These are phyloP conservation scores for Synanthedon andrenaeformis DNA, from an alignment of 2,888 invertebrate genomes.

Conservation along the genomic window DNA sequence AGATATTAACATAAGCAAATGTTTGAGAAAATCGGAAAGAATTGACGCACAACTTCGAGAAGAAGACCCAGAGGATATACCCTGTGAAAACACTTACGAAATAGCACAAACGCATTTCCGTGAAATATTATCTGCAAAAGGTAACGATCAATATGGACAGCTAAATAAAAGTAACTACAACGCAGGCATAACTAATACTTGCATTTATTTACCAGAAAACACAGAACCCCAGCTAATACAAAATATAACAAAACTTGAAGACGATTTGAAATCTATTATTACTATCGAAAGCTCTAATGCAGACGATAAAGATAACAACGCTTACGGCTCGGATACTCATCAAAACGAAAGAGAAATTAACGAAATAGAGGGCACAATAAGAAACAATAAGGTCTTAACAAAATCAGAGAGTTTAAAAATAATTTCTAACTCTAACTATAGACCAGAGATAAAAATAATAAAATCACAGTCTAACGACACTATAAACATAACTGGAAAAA, in stretches of 20 bases:
- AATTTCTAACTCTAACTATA: conserved; percentile 26
- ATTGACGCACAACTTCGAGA: conserved; percentile 77
- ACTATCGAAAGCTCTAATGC: conserved; percentile 56
- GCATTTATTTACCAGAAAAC: conserved; percentile 36
- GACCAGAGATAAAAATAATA: conserved; percentile 35
- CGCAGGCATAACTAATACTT: conserved; percentile 24
- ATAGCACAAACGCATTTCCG: conserved; percentile 53
- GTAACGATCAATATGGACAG: conserved; percentile 50
- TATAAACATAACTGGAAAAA: conserved; percentile 31
- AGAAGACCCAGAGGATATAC: conserved; percentile 55
- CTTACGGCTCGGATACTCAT: conserved; percentile 45
- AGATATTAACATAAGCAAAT: conserved; percentile 77
- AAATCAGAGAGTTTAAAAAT: conserved; percentile 57
- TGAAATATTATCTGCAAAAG: conserved; percentile 45
- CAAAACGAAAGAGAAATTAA: conserved; percentile 65
- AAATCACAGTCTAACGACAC: conserved; percentile 57
- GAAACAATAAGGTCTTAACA: conserved; percentile 58
- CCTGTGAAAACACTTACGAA: conserved; percentile 57
- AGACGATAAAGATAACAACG: conserved; percentile 45
- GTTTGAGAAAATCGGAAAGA: conserved; percentile 76
- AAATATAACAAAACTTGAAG: conserved; percentile 52
- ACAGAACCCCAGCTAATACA: conserved; percentile 43
- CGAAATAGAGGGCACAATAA: conserved; percentile 63
- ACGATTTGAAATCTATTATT: conserved; percentile 60
- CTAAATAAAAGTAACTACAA: conserved; percentile 41